A percentile compares a stretch with the other conserved stretches of the same genome.
phyloP scores from a whole-genome alignment of 2,113 vertebrate genomes.

The Burhinus bistriatus region DNA sequence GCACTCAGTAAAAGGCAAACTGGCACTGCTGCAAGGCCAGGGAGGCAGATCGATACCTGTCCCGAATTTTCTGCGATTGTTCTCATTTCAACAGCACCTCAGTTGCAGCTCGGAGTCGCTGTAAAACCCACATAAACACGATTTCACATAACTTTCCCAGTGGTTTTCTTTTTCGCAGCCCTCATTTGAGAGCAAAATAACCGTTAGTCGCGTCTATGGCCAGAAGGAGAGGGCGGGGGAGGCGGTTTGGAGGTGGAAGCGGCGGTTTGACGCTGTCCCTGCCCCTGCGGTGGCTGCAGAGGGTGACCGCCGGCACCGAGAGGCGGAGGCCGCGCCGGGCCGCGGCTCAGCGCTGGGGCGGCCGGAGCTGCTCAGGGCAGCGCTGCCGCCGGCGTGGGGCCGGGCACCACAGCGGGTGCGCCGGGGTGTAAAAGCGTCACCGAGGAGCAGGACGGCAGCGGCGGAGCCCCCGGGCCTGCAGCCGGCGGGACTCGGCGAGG shows the following conservation, averaged over 20 bases:
- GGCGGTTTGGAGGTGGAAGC: accelerated
- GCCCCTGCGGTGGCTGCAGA: background rate
- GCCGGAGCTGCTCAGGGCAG: background rate
- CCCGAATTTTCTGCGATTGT: background rate
- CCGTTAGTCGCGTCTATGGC: background rate
- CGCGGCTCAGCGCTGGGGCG: background rate
- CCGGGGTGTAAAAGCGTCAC: background rate
- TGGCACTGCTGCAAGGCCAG: constrained; percentile 20
- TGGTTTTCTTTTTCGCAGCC: background rate
- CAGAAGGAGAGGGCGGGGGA: background rate
- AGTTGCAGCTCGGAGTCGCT: background rate
- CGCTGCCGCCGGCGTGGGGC: too few species aligned
- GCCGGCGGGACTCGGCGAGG: background rate
- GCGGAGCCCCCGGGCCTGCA: too few species aligned
- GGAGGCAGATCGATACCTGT: background rate
- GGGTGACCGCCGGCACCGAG: background rate
- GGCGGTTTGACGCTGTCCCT: accelerated
- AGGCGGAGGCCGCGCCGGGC: too few species aligned
- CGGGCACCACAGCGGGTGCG: background rate
- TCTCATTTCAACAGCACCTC: background rate
- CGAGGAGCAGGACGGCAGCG: background rate
- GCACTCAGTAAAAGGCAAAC: background rate
- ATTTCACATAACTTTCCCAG: background rate
- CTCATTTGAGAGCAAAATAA: accelerated
- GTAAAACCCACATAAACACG: background rate